Base-by-base conservation (phyloP, 2,113 vertebrate species). In the Brachyhypopomus occidentalis region DNA sequence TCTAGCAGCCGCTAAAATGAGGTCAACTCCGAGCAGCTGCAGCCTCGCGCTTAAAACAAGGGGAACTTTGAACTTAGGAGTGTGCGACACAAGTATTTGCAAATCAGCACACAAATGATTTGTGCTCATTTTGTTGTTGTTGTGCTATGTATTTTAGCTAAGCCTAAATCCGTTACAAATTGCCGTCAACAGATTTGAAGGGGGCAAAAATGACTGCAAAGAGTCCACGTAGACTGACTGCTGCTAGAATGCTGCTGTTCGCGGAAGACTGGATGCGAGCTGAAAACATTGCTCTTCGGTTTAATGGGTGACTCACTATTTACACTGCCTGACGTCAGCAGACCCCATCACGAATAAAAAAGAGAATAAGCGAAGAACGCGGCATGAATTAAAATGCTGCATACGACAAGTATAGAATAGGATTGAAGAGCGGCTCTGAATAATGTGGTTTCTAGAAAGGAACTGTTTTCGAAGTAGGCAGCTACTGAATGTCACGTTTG, bases 1-100 rank as follows among this genome's bases (percentile, higher is more conserved):
- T 8, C 45, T 41, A 92, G 90, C 92, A 93, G 91, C 88, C 81
- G 90, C 91, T 95, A 94, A 95, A 96, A 94, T 95, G 93, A 95
- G 94, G 92, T 90, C 92, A 94, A 85, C 84, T 87, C 85, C 83
- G 87, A 89, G 89, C 94, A 91, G 92, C 82, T 52, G 91, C 91
- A 90, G 90, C 92, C 30, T 30, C 30, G 30, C 30, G 30, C 30
- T 30, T 30, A 91, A 86, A 88, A 92, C 90, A 89, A 88, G 90
- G 88, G 84, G 88, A 91, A 60, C 55, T 67, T 72, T 59, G 55
- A 34, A 79, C 36, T 69, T 75, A 38, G 38, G 23, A 16, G 45
- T 52, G 12, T 52, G 45, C 45, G 1, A 14, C 45, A 52, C 45
- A 48, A 14, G 64, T 30, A 19, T 41, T 25, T n/a, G 5, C 16